phyloP scores from a whole-genome alignment of 1,140 invertebrate genomes.

The Achatina immaculata region DNA sequence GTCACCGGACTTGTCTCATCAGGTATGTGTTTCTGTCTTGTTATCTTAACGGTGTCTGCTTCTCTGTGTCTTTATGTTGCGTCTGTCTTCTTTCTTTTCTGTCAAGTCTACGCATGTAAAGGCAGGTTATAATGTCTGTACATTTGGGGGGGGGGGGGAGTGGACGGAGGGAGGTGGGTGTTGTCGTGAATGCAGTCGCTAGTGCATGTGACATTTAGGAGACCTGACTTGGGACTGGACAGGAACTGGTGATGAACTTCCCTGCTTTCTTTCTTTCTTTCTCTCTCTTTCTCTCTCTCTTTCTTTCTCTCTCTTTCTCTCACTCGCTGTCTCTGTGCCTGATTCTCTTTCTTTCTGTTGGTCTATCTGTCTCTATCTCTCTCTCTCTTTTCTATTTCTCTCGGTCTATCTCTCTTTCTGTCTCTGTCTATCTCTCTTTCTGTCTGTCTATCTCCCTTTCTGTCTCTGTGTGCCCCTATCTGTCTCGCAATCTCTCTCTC shows the following conservation, averaged over 20 bases:
- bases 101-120: no score
- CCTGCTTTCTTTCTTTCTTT: not conserved
- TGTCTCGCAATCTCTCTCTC: not conserved
- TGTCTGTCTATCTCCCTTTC: constrained; percentile 9
- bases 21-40: no score
- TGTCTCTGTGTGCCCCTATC: not conserved
- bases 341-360: not conserved
- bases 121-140: no score
- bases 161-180: no score
- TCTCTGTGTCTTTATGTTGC: no score
- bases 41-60: no score
- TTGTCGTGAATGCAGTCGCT: no score
- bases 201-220: no score
- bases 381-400: not conserved
- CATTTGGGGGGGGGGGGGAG: no score
- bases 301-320: not conserved
- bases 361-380: constrained; percentile 15
- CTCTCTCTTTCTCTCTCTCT: not conserved
- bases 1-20: no score
- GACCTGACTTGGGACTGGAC: no score
- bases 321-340: not conserved
- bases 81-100: no score
- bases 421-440: not conserved
- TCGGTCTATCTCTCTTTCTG: not conserved
- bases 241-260: not conserved